Evolutionary conservation across 2,888 invertebrate genomes (phyloP).

Genomic region (Brenthis daphne): DNA sequence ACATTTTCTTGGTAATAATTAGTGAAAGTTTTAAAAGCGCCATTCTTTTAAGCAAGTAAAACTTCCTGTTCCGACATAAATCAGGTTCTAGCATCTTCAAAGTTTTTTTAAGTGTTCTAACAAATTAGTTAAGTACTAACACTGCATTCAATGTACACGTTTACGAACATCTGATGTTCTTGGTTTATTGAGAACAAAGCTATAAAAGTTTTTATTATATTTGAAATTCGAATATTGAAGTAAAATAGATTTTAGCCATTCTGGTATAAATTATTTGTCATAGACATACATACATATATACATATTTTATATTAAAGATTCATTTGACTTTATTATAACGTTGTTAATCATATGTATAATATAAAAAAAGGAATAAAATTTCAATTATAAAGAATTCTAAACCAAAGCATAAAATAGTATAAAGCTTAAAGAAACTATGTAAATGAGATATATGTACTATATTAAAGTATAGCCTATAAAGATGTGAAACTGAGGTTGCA

Average conservation of each 20-base stretch:
- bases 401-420: not conserved
- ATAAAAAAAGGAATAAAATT: too few relatives aligned
- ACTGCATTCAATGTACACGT: constrained; percentile 24
- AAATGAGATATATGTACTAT: constrained; percentile 3
- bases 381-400: too few relatives aligned
- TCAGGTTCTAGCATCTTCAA: constrained; percentile 14
- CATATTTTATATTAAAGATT: too few relatives aligned
- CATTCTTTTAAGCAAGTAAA: constrained; percentile 13
- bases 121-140: constrained; percentile 26
- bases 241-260: not conserved
- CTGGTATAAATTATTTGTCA: not conserved
- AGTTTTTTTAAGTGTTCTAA: constrained; percentile 23
- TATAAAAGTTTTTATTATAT: constrained; percentile 6
- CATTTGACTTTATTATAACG: too few relatives aligned
- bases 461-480: constrained; percentile 22
- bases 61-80: constrained; percentile 8
- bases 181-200: constrained; percentile 7
- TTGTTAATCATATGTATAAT: too few relatives aligned
- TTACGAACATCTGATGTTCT: constrained; percentile 12
- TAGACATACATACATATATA: too few relatives aligned
- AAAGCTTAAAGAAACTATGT: constrained; percentile 1
- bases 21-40: constrained; percentile 6
- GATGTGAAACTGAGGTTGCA: constrained; percentile 22
- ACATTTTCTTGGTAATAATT: constrained; percentile 13
- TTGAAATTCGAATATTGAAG: not conserved